Evolutionary conservation across 2,888 invertebrate genomes (phyloP).

Genomic region (Melanostoma mellinum): DNA sequence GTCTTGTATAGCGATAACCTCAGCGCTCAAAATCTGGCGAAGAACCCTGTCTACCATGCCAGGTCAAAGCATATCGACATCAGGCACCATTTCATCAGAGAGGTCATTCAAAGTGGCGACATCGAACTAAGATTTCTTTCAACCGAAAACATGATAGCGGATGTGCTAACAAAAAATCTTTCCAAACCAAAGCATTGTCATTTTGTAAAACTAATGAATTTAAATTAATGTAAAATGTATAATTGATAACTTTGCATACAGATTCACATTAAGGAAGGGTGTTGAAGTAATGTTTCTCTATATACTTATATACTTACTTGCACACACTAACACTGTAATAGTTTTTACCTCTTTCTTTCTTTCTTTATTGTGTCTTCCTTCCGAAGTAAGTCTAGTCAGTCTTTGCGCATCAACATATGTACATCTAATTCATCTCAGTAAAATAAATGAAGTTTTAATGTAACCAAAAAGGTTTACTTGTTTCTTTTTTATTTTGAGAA

Average conservation of each 20-base stretch:
- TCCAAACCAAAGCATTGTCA: conserved; percentile 20
- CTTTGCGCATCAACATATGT: too few species aligned
- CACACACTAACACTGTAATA: too few species aligned
- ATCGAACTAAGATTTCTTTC: conserved; percentile 32
- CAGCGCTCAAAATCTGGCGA: conserved; percentile 45
- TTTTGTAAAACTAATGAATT: conserved; percentile 15
- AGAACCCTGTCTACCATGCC: conserved; percentile 41
- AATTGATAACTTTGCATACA: not conserved
- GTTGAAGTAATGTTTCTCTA: not conserved
- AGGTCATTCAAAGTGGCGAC: conserved; percentile 40
- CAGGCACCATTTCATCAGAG: conserved; percentile 35
- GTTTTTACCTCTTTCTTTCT: too few species aligned
- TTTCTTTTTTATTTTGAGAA: too few species aligned
- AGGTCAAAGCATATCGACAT: conserved; percentile 49
- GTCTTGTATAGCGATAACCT: conserved; percentile 26
- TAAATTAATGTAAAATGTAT: not conserved
- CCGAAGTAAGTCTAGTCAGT: too few species aligned
- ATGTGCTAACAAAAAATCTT: conserved; percentile 38
- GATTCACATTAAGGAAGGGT: conserved; percentile 28
- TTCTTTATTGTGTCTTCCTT: too few species aligned
- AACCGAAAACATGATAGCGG: conserved; percentile 40
- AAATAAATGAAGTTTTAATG: too few species aligned
- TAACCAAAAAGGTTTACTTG: too few species aligned
- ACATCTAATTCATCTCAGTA: too few species aligned
- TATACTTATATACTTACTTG: too few species aligned